Percentiles rank a stretch among this genome's conserved stretches.
Evolutionary conservation across 2,888 invertebrate species (phyloP).

Genomic region (Dolomedes plantarius): DNA sequence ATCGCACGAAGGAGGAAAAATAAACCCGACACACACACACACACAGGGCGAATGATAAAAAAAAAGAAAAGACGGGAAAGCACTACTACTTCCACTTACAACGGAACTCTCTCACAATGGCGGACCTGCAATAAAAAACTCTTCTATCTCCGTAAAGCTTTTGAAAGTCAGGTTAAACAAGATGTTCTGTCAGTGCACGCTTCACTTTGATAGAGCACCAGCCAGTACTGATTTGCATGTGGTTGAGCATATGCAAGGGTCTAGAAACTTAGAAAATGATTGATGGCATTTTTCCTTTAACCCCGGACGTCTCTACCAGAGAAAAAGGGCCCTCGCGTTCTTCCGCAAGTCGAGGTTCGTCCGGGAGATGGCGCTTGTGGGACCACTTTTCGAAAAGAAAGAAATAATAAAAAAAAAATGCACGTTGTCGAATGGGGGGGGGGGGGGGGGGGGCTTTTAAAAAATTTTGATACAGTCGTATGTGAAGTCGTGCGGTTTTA

Average conservation of each 20-base stretch:
- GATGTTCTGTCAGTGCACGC: conserved; percentile 70
- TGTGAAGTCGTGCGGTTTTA: neutral
- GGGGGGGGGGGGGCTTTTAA: neutral
- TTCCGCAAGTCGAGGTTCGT: conserved; percentile 24
- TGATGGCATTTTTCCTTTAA: conserved; percentile 63
- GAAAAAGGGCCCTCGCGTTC: conserved; percentile 20
- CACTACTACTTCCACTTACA: conserved; percentile 54
- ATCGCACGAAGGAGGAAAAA: conserved; percentile 59
- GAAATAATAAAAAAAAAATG: too few relatives aligned
- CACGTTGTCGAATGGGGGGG: neutral
- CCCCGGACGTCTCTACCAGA: conserved; percentile 55
- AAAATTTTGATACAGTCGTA: neutral
- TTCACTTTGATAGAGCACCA: conserved; percentile 71
- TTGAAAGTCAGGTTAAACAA: conserved; percentile 70
- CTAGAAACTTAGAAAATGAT: conserved; percentile 52
- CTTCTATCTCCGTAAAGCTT: conserved; percentile 70
- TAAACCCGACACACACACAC: conserved; percentile 56
- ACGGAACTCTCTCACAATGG: conserved; percentile 50
- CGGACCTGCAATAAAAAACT: conserved; percentile 68
- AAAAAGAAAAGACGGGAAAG: too few relatives aligned
- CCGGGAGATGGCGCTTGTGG: conserved; percentile 57
- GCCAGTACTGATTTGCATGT: conserved; percentile 69
- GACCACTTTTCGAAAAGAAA: conserved; percentile 16
- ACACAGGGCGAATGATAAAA: conserved; percentile 11
- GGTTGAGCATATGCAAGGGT: conserved; percentile 66